phyloP scores from a whole-genome alignment of 2,888 invertebrate species.

The Cerastoderma edule region DNA sequence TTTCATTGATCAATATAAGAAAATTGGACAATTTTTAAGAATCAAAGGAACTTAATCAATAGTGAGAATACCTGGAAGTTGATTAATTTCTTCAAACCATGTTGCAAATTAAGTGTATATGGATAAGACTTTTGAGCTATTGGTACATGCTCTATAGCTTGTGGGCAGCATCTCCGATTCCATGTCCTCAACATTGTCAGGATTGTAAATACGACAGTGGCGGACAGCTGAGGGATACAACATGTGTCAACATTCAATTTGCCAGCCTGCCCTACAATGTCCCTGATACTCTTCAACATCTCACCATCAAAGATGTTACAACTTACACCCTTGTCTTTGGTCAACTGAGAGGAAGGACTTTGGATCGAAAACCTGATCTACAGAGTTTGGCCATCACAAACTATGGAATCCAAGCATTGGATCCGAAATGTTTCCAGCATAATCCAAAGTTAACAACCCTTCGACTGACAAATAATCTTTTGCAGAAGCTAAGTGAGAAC shows the following conservation, averaged over 20 bases:
- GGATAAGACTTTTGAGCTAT: too few relatives aligned
- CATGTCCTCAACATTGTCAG: slow-evolving; percentile 41
- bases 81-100: too few relatives aligned
- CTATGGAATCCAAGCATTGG: slow-evolving; percentile 46
- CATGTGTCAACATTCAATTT: slow-evolving; percentile 48
- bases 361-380: slow-evolving; percentile 43
- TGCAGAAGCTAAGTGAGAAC: slow-evolving; percentile 29
- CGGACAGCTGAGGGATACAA: slow-evolving; percentile 41
- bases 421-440: slow-evolving; percentile 41
- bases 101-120: too few relatives aligned
- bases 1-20: too few relatives aligned
- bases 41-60: too few relatives aligned
- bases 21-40: too few relatives aligned
- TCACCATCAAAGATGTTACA: slow-evolving; percentile 4
- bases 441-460: slow-evolving; percentile 51
- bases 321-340: slow-evolving; percentile 20
- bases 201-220: slow-evolving; percentile 40
- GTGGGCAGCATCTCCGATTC: neutral
- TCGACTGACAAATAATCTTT: slow-evolving; percentile 53
- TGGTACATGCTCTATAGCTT: too few relatives aligned
- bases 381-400: slow-evolving; percentile 49
- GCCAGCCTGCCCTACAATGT: slow-evolving; percentile 41
- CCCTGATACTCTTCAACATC: neutral
- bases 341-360: slow-evolving; percentile 36
- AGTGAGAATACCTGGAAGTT: too few relatives aligned